A percentile compares a stretch with the other conserved stretches of the same genome.
Evolutionary conservation across 2,113 vertebrate species (phyloP).

Genomic region (Dromaius novaehollandiae): DNA sequence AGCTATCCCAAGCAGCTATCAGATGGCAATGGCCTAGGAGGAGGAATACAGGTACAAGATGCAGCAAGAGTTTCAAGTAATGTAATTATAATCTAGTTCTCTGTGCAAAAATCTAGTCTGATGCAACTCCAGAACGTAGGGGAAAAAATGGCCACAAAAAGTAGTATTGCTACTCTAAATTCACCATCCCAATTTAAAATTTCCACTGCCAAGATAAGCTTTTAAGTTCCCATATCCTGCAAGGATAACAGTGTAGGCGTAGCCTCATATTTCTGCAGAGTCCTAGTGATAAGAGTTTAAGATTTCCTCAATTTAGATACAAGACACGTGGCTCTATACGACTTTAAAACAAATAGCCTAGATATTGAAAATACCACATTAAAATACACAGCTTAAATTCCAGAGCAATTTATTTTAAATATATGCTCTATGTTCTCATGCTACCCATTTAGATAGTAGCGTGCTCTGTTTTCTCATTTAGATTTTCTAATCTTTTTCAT

Average conservation of each 20-base stretch:
- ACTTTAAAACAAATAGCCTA: background rate
- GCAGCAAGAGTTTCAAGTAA: background rate
- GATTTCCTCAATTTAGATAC: background rate
- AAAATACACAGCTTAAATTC: background rate
- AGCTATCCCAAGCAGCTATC: background rate
- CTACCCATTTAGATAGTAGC: background rate
- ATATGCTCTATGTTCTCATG: background rate
- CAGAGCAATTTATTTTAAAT: background rate
- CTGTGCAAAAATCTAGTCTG: background rate
- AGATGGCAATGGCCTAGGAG: background rate
- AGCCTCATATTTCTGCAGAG: background rate
- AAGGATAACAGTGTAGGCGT: background rate
- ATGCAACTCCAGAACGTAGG: background rate
- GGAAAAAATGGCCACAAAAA: background rate
- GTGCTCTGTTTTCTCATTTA: background rate
- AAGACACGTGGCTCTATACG: background rate
- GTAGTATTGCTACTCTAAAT: background rate
- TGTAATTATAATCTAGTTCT: background rate
- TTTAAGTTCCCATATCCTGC: background rate
- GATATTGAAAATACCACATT: background rate
- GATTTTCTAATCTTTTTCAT: background rate
- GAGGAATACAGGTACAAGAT: background rate
- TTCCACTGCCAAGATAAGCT: background rate
- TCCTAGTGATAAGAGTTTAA: background rate
- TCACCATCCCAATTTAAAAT: background rate